Conservation (phyloP, 2,888 invertebrate genomes). For the Alitta virens region DNA sequence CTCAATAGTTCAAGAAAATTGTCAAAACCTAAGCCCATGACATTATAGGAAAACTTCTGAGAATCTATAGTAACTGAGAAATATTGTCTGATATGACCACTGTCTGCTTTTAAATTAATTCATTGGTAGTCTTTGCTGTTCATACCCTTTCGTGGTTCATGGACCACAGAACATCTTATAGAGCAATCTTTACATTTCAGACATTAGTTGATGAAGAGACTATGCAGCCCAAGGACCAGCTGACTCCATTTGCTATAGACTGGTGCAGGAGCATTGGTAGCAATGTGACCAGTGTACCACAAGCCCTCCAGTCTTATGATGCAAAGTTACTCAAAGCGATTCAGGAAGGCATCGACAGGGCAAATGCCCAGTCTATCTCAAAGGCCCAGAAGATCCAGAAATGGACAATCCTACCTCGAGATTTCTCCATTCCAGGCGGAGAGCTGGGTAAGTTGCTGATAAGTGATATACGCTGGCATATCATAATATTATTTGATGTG, state of each 20-base stretch:
- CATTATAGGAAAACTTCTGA: too few species aligned
- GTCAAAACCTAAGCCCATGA: too few species aligned
- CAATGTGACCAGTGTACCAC: conserved; percentile 68
- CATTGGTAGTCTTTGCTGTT: too few species aligned
- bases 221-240: conserved; percentile 70
- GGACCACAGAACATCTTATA: too few species aligned
- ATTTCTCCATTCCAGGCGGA: conserved; percentile 82
- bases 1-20: too few species aligned
- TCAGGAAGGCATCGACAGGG: conserved; percentile 67
- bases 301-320: conserved; percentile 53
- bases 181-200: conserved; percentile 32
- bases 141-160: too few species aligned
- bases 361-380: conserved; percentile 77
- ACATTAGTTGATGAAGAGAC: conserved; percentile 67
- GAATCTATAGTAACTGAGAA: too few species aligned
- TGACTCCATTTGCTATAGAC: conserved; percentile 66
- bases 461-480: too few species aligned
- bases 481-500: too few species aligned
- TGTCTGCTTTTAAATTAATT: too few species aligned
- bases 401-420: conserved; percentile 76
- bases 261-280: conserved; percentile 61
- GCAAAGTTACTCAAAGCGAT: conserved; percentile 69
- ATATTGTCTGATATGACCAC: too few species aligned
- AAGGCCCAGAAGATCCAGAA: conserved; percentile 88
- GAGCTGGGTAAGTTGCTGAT: conserved; percentile 84